These are phyloP conservation scores for Eulemur rufifrons DNA, from an alignment of 2,113 vertebrate species.

Conservation along the genomic window DNA sequence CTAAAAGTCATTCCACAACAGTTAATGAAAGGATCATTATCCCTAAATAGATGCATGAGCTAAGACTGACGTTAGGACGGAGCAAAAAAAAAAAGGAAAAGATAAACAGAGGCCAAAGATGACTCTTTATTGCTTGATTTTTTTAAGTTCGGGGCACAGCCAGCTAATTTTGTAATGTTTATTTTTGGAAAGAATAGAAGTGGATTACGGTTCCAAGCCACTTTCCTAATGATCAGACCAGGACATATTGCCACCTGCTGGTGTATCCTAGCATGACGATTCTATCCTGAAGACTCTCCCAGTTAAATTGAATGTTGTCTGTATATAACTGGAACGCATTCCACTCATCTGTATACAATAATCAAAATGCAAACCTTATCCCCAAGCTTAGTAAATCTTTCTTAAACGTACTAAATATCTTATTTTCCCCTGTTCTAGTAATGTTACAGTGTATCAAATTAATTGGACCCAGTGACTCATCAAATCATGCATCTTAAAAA, in stretches of 20 bases:
- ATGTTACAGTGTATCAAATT: constrained; percentile 16
- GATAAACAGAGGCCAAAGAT: constrained; percentile 69
- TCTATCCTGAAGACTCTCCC: neutral
- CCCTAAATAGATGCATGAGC: constrained; percentile 67
- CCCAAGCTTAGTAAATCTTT: neutral
- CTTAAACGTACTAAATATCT: neutral
- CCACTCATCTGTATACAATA: neutral
- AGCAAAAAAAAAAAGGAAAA: constrained; percentile 22
- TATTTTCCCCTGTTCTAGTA: neutral
- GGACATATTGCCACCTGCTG: constrained; percentile 84
- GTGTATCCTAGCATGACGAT: constrained; percentile 47
- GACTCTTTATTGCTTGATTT: constrained; percentile 63
- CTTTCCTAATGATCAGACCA: constrained; percentile 55
- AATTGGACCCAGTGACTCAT: constrained; percentile 56
- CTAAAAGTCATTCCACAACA: constrained; percentile 57
- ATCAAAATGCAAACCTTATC: constrained; percentile 23
- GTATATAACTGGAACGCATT: neutral
- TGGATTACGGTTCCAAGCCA: constrained; percentile 58
- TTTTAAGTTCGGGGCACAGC: constrained; percentile 66
- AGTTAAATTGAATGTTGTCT: neutral
- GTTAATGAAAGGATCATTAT: constrained; percentile 61
- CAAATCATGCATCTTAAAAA: constrained; percentile 63
- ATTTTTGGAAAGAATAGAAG: constrained; percentile 63
- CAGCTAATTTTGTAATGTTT: constrained; percentile 57
- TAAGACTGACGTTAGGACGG: constrained; percentile 58